phyloP scores from a whole-genome alignment of 2,113 vertebrate species.

The Malaclemys terrapin region DNA sequence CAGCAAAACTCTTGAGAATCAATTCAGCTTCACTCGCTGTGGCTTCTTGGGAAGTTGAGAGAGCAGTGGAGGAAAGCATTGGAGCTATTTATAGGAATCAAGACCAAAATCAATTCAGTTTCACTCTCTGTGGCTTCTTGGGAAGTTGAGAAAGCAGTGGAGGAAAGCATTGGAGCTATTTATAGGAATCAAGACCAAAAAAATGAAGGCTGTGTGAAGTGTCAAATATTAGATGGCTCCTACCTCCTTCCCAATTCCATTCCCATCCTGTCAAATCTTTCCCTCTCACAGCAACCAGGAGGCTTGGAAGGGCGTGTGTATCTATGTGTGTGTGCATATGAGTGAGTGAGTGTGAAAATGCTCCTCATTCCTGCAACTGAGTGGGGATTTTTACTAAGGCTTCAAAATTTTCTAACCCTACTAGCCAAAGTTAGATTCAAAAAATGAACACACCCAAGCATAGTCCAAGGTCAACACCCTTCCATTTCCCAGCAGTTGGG shows the following conservation, averaged over 20 bases:
- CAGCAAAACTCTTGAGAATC: not conserved
- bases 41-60: not conserved
- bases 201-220: not conserved
- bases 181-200: not conserved
- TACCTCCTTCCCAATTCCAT: not conserved
- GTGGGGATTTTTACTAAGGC: not conserved
- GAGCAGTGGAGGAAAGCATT: not conserved
- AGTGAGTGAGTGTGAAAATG: fast-evolving
- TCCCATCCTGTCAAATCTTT: not conserved
- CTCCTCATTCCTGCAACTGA: not conserved
- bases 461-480: not conserved
- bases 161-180: not conserved
- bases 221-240: not conserved
- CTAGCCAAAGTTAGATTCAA: not conserved
- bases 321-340: not conserved
- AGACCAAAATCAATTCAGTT: not conserved
- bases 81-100: not conserved
- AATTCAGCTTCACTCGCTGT: not conserved
- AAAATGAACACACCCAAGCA: not conserved
- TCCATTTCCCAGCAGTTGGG: not conserved
- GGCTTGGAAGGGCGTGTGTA: not conserved
- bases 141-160: not conserved
- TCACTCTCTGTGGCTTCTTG: not conserved
- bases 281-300: not conserved
- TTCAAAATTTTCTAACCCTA: not conserved